Conservation (phyloP, 2,888 invertebrate species). For the Perithous albicinctus region DNA sequence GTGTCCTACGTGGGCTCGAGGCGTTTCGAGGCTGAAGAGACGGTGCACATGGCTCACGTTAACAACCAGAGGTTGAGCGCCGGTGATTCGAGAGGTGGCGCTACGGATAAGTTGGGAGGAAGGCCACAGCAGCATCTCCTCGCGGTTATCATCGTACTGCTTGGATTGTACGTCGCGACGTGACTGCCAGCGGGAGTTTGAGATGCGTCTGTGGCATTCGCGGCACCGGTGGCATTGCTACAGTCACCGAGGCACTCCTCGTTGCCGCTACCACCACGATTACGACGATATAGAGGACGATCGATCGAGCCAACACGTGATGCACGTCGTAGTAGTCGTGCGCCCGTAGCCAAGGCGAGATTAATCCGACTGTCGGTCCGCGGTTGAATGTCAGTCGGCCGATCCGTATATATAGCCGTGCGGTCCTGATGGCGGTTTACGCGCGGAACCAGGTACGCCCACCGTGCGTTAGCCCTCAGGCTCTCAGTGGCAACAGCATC, state of each 20-base stretch:
- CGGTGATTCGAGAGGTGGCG: conserved; percentile 71
- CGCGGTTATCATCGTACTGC: conserved; percentile 26
- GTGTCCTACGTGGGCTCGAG: conserved; percentile 75
- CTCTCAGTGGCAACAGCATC: conserved; percentile 28
- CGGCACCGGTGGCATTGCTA: conserved; percentile 21
- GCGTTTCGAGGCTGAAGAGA: conserved; percentile 68
- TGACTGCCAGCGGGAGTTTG: conserved; percentile 54
- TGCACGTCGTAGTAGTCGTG: conserved; percentile 22
- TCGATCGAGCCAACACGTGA: conserved; percentile 34
- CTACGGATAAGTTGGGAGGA: conserved; percentile 15
- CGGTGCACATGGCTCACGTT: conserved; percentile 73
- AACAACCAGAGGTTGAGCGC: conserved; percentile 79
- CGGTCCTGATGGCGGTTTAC: conserved; percentile 42
- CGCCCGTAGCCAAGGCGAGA: conserved; percentile 22
- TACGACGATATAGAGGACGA: conserved; percentile 10
- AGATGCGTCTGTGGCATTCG: conserved; percentile 14
- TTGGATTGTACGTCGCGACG: conserved; percentile 49
- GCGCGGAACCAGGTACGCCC: conserved; percentile 4
- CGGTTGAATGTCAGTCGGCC: conserved; percentile 71
- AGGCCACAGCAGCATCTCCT: conserved; percentile 5
- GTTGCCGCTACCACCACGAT: conserved; percentile 9
- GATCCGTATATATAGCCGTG: conserved; percentile 47
- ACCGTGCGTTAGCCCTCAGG: conserved; percentile 12
- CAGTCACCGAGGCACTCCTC: conserved; percentile 12
- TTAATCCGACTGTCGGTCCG: conserved; percentile 47